Base-by-base conservation (phyloP, 2,888 invertebrate species). In the Ceraclea dissimilis region DNA sequence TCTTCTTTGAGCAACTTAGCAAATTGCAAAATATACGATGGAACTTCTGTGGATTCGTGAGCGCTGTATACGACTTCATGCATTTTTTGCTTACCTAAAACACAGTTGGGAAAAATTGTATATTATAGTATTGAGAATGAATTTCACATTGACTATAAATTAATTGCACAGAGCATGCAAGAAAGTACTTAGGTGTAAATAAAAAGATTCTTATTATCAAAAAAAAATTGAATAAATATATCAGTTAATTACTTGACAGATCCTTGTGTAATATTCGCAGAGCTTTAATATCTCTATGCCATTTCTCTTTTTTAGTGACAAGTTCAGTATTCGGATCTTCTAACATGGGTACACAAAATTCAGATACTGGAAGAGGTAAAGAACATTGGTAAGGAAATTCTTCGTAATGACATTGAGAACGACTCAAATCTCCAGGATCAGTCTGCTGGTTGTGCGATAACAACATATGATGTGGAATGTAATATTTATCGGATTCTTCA, bases 1-100 rank as follows among this genome's bases (percentile, higher is more conserved):
- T 77, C 70, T 1, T 65, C 67, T 51, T 71, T 71, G 4, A 72
- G 62, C n/a, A 70, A 67, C 0, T 66, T 68, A 0, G 76, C 75
- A 57, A 72, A 65, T 5, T 75, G 69, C 13, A 75, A 66, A 33
- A 72, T 61, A 50, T 67, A 68, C 48, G 70, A 69, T 0, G 76
- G 74, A 60, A 62, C 22, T n/a, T 34, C 17, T 19, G 47, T n/a
- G 5, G 47, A n/a, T 11, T 26, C 43, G 10, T 20, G 44, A 11
- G 33, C 22, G 22, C 43, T 57, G 4, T n/a, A 18, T 13, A 4
- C 34, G 2, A 54, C 2, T 49, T 54, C 49, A 33, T 33, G 39
- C 2, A 47, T 47, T 48, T 17, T 55, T 6, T 34, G 39, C 2
- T 48, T 21, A 31, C 52, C 55, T 55, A 34, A 31, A 55, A 56